Evolutionary conservation across 35 echinoderm and acorn worm species (phyloP).

Genomic region (Apostichopus japonicus): DNA sequence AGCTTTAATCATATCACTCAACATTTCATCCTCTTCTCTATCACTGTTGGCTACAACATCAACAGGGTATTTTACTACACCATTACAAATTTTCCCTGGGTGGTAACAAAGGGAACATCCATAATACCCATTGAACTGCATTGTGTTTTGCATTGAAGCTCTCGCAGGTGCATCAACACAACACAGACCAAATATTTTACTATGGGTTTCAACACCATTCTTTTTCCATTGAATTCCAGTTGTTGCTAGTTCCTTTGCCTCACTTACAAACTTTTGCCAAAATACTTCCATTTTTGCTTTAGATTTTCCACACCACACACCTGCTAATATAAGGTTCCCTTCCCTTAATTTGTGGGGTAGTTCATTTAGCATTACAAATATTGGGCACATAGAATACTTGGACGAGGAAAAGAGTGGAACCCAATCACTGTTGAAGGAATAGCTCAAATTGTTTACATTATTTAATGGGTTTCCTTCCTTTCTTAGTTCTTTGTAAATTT

Average conservation of each 20-base stretch:
- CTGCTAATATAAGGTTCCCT: slow-evolving; percentile 66
- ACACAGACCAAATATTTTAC: slow-evolving; percentile 45
- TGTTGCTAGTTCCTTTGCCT: slow-evolving; percentile 51
- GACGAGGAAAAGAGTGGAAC: slow-evolving; percentile 56
- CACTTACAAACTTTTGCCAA: slow-evolving; percentile 60
- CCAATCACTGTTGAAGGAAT: slow-evolving; percentile 69
- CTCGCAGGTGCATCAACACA: slow-evolving; percentile 75
- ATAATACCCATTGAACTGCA: slow-evolving; percentile 65
- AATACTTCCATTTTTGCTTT: slow-evolving; percentile 70
- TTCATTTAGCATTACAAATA: slow-evolving; percentile 72
- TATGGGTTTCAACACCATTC: not conserved
- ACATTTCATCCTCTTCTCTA: slow-evolving; percentile 63
- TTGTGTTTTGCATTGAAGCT: slow-evolving; percentile 46
- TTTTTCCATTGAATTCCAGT: slow-evolving; percentile 56
- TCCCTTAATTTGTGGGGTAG: slow-evolving; percentile 51
- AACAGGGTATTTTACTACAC: slow-evolving; percentile 70
- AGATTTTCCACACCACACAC: slow-evolving; percentile 71
- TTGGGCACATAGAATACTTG: slow-evolving; percentile 72
- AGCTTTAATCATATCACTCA: slow-evolving; percentile 55
- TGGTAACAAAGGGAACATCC: slow-evolving; percentile 74
- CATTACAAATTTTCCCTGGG: slow-evolving; percentile 63
- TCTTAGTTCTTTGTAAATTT: slow-evolving; percentile 50
- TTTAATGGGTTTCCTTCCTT: slow-evolving; percentile 46
- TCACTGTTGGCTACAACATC: slow-evolving; percentile 81
- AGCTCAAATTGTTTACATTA: slow-evolving; percentile 69